Evolutionary conservation across 2,888 invertebrate genomes (phyloP).

Genomic region (Oeneis ivallda): DNA sequence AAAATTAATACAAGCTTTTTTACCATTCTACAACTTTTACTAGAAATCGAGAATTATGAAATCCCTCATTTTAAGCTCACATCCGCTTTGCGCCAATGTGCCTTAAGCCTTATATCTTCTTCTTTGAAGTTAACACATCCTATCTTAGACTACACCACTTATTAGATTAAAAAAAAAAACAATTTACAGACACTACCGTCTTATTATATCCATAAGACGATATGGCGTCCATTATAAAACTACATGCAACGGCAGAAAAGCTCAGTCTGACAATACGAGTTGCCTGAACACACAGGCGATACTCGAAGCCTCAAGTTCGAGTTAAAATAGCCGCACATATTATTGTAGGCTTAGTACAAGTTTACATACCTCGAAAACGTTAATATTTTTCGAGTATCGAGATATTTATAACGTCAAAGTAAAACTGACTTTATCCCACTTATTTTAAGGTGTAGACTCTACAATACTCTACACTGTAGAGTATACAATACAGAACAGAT

Average conservation of each 20-base stretch:
- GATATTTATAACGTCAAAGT: background rate
- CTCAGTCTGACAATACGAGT: slow-evolving; percentile 16
- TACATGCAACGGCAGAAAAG: slow-evolving; percentile 8
- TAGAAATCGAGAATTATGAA: too few species aligned
- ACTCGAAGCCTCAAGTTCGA: slow-evolving; percentile 39
- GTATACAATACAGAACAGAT: too few species aligned
- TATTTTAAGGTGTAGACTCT: background rate
- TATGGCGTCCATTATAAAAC: background rate
- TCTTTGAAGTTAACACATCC: background rate
- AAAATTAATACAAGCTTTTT: too few species aligned
- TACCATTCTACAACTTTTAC: too few species aligned
- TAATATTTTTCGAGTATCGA: background rate
- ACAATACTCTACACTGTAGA: too few species aligned
- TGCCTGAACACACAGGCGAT: slow-evolving; percentile 31
- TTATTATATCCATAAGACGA: slow-evolving; percentile 6
- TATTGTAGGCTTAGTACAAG: background rate
- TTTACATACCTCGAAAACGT: too few species aligned
- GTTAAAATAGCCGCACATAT: background rate
- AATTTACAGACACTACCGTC: slow-evolving; percentile 13
- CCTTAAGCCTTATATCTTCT: background rate
- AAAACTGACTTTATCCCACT: background rate
- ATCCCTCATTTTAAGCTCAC: too few species aligned
- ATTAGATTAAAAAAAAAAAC: background rate
- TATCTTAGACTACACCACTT: background rate
- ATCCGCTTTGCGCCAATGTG: background rate